Evolutionary conservation across 2,888 invertebrate species (phyloP).

Genomic region (Merodon equestris): DNA sequence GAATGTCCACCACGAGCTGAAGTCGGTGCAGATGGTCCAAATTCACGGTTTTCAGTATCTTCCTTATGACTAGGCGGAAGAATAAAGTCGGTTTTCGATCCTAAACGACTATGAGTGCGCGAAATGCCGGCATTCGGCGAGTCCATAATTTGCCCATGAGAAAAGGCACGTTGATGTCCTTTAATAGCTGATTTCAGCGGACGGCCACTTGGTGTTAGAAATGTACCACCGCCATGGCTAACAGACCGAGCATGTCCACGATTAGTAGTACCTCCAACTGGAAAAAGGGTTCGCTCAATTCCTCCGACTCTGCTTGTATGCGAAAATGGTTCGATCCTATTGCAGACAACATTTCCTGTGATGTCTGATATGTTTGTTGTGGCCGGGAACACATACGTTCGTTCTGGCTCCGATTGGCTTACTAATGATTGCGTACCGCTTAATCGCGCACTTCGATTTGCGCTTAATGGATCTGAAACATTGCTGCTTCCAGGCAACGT

Average conservation of each 20-base stretch:
- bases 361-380: conserved; percentile 70
- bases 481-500: conserved; percentile 34
- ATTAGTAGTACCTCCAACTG: conserved; percentile 66
- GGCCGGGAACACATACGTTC: conserved; percentile 78
- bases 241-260: conserved; percentile 88
- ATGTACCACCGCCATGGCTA: conserved; percentile 88
- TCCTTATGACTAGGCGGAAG: conserved; percentile 92
- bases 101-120: conserved; percentile 87
- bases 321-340: conserved; percentile 71
- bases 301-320: conserved; percentile 70
- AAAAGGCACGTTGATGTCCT: conserved; percentile 91
- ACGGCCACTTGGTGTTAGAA: conserved; percentile 80
- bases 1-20: conserved; percentile 83
- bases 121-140: conserved; percentile 75
- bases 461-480: conserved; percentile 68
- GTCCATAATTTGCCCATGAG: conserved; percentile 91
- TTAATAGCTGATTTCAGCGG: conserved; percentile 87
- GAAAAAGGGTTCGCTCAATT: conserved; percentile 53
- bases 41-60: conserved; percentile 83
- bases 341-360: conserved; percentile 70
- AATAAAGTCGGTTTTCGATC: conserved; percentile 93
- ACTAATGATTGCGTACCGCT: conserved; percentile 65
- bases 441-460: conserved; percentile 64
- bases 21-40: conserved; percentile 77
- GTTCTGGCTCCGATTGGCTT: conserved; percentile 74